phyloP scores from a whole-genome alignment of 2,888 invertebrate species.

The Homarus gammarus region DNA sequence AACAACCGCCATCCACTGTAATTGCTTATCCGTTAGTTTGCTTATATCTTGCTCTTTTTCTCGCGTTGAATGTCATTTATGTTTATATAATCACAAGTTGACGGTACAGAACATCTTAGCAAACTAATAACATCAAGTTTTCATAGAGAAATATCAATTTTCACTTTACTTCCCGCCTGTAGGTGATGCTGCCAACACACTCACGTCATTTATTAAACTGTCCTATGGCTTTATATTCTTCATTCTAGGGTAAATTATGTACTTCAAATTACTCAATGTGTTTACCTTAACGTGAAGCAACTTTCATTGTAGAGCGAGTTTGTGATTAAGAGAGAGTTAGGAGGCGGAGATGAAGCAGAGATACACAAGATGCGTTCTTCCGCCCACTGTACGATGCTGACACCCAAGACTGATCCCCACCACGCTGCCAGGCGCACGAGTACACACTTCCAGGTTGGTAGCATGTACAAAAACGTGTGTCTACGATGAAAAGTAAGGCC shows the following conservation, averaged over 20 bases:
- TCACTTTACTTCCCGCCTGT: constrained; percentile 14
- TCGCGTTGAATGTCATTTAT: background rate
- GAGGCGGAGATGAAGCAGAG: background rate
- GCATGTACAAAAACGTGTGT: constrained; percentile 20
- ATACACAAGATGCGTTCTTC: constrained; percentile 46
- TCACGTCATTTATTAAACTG: constrained; percentile 34
- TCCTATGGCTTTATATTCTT: constrained; percentile 26
- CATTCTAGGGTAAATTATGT: no score
- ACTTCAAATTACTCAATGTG: no score
- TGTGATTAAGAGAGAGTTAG: background rate
- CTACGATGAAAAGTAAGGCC: no score
- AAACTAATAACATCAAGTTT: background rate
- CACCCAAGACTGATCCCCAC: constrained; percentile 11
- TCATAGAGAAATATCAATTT: constrained; percentile 6
- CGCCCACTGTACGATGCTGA: constrained; percentile 53
- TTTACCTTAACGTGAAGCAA: background rate
- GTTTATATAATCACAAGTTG: background rate
- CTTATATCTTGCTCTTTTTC: background rate
- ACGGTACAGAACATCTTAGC: background rate
- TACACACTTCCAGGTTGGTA: constrained; percentile 37
- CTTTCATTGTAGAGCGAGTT: background rate
- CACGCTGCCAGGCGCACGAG: constrained; percentile 30
- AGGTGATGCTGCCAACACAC: constrained; percentile 35
- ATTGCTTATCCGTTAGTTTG: background rate
- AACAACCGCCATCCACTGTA: background rate